phyloP scores from a whole-genome alignment of 30 jellyfish, hydroid and myxozoan species.

The Aurelia aurita region DNA sequence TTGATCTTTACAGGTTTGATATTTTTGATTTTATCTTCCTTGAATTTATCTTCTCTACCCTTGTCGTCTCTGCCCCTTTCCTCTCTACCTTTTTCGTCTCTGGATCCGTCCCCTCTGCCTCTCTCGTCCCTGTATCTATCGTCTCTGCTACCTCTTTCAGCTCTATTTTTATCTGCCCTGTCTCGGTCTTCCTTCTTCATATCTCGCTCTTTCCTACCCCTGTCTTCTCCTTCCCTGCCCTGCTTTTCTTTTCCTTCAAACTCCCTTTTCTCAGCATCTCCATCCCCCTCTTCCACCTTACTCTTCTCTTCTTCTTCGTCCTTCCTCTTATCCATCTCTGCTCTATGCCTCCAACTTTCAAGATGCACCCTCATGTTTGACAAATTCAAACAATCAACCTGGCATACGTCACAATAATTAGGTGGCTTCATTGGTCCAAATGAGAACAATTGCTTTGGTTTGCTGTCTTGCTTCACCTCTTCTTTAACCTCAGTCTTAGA shows the following conservation, averaged over 20 bases:
- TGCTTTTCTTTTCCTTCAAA: not conserved
- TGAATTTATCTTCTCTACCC: constrained; percentile 6
- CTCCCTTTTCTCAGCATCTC: not conserved
- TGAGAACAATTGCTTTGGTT: constrained; percentile 28
- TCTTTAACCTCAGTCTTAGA: constrained; percentile 4
- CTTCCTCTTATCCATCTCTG: constrained; percentile 75
- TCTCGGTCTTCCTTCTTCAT: no score
- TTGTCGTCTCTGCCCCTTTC: not conserved
- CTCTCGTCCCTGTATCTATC: not conserved
- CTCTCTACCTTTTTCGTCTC: not conserved
- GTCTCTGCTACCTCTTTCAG: not conserved
- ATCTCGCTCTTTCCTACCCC: no score
- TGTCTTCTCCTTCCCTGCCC: not conserved
- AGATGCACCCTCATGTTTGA: constrained; percentile 70
- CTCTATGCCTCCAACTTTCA: constrained; percentile 95
- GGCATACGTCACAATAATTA: constrained; percentile 73
- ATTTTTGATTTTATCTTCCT: constrained; percentile 21
- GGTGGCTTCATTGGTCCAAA: constrained; percentile 70
- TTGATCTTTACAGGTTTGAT: not conserved
- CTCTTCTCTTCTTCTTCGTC: constrained; percentile 54
- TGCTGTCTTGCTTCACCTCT: constrained; percentile 16
- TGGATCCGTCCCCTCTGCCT: not conserved
- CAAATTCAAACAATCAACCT: constrained; percentile 78
- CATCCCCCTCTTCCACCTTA: constrained; percentile 1
- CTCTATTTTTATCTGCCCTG: no score